These are phyloP conservation scores for Eustalomyia histrio DNA, from an alignment of 2,888 invertebrate genomes.

Conservation along the genomic window DNA sequence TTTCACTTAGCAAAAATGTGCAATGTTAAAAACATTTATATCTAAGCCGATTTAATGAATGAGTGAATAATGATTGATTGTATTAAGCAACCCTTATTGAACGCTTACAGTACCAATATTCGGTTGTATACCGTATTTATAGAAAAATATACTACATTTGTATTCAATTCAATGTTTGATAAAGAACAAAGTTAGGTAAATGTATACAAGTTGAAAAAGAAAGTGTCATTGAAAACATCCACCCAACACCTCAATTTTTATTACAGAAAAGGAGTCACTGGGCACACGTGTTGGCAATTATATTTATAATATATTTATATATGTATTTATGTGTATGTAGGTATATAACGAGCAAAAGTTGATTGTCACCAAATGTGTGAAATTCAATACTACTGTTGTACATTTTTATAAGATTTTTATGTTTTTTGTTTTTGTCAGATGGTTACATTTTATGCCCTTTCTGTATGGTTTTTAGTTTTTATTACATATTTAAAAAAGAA, in stretches of 20 bases:
- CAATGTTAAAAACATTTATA: constrained; percentile 46
- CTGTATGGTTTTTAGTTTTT: not conserved
- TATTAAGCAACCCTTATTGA: constrained; percentile 37
- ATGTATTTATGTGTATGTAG: too few relatives aligned
- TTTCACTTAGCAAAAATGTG: constrained; percentile 51
- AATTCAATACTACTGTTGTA: constrained; percentile 35
- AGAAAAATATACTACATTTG: constrained; percentile 1
- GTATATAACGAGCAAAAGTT: not conserved
- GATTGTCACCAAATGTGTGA: constrained; percentile 50
- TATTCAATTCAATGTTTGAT: not conserved
- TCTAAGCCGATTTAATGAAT: constrained; percentile 58
- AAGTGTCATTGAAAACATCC: constrained; percentile 4
- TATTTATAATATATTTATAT: too few relatives aligned
- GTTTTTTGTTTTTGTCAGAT: not conserved
- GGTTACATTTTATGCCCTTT: not conserved
- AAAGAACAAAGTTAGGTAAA: not conserved
- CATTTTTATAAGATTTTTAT: constrained; percentile 23
- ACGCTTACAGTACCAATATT: constrained; percentile 20
- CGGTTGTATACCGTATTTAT: not conserved
- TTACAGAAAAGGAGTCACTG: constrained; percentile 40
- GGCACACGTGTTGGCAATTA: constrained; percentile 56
- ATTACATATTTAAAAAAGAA: too few relatives aligned
- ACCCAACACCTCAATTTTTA: constrained; percentile 16
- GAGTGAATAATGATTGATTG: constrained; percentile 49
- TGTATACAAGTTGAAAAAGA: not conserved